These are phyloP conservation scores for Anastrepha ludens DNA, from an alignment of 1,140 invertebrate species.

Conservation along the genomic window DNA sequence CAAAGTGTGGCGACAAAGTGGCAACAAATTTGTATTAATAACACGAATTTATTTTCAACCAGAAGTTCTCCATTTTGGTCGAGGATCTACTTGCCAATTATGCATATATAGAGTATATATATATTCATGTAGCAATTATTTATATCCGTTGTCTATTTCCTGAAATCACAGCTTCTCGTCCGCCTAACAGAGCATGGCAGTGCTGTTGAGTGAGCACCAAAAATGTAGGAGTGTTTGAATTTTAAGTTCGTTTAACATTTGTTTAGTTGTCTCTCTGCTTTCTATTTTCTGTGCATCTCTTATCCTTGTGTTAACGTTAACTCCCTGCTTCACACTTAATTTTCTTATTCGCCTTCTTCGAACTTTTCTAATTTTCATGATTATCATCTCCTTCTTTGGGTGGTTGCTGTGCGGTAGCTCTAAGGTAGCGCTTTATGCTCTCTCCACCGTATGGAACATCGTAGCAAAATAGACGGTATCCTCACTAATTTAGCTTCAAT, in stretches of 20 bases:
- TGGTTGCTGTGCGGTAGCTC: not conserved
- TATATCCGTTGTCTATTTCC: no score
- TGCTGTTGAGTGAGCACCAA: not conserved
- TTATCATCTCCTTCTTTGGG: not conserved
- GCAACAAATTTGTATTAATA: conserved; percentile 20
- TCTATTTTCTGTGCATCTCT: not conserved
- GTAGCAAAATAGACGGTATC: not conserved
- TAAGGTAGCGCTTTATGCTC: not conserved
- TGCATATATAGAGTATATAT: no score
- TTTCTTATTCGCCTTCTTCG: not conserved
- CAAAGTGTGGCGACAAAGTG: conserved; percentile 25
- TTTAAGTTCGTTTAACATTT: not conserved
- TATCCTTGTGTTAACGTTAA: not conserved
- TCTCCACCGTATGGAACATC: not conserved
- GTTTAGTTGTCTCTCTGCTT: not conserved
- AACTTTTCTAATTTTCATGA: conserved; percentile 29
- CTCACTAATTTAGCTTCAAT: conserved; percentile 31
- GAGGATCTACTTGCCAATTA: not conserved
- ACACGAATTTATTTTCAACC: not conserved
- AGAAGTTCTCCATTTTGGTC: not conserved
- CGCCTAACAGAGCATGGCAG: no score
- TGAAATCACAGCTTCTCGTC: no score
- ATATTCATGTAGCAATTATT: no score
- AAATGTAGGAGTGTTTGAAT: no score
- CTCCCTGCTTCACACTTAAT: not conserved